Conservation (phyloP, 2,113 vertebrate genomes). For the Pipa parva region DNA sequence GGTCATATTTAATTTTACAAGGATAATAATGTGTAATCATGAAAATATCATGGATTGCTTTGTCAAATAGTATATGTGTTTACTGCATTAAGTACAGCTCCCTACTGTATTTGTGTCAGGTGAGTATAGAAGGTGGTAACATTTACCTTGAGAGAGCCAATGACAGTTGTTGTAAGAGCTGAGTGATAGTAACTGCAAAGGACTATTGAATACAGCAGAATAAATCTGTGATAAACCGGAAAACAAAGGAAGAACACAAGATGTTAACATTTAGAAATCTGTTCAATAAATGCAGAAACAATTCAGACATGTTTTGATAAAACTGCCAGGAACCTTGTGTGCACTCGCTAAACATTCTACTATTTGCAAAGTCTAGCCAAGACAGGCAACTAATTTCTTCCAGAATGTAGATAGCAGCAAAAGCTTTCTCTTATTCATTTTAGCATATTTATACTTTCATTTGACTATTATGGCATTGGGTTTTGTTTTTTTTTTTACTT, state of each 20-base stretch:
- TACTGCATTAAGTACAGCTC: no score
- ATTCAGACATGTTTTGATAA: conserved; percentile 1
- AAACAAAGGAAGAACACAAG: not conserved
- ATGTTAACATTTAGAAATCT: not conserved
- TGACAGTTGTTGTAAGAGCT: conserved; percentile 80
- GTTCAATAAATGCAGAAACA: not conserved
- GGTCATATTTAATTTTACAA: no score
- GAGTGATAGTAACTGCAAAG: conserved; percentile 90
- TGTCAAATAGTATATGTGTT: no score
- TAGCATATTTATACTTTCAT: not conserved
- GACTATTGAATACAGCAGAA: conserved; percentile 84
- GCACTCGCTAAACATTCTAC: not conserved
- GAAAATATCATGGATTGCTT: no score
- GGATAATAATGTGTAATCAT: no score
- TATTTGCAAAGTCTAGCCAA: not conserved
- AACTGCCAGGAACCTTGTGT: not conserved
- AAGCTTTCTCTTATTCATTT: not conserved
- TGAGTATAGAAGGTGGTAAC: not conserved
- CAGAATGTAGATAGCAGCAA: not conserved
- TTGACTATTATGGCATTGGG: not conserved
- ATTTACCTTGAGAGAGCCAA: conserved; percentile 84
- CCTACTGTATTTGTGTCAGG: no score
- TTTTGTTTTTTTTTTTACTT: not conserved
- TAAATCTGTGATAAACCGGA: conserved; percentile 66
- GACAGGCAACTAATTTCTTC: not conserved